Percentiles rank a stretch among this genome's conserved stretches.
These are phyloP conservation scores for Characodon lateralis DNA, from an alignment of 2,797 vertebrate species.

Conservation along the genomic window DNA sequence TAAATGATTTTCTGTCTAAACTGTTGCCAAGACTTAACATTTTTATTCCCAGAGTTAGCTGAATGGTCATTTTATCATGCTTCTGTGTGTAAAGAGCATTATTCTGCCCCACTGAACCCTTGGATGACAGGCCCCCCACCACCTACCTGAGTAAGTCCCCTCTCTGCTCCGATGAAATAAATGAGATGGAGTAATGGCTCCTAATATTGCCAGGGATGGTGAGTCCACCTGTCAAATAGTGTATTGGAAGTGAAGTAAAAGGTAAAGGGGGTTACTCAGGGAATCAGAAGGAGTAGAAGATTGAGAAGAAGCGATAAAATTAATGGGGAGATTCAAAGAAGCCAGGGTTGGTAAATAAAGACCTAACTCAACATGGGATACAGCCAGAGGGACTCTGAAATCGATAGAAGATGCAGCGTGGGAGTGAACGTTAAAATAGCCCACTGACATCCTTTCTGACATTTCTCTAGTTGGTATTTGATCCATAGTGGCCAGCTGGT, in stretches of 20 bases:
- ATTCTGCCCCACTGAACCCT: slow-evolving; percentile 61
- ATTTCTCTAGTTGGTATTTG: slow-evolving; percentile 63
- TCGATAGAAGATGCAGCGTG: slow-evolving; percentile 10
- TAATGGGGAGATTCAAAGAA: slow-evolving; percentile 30
- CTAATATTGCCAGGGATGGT: slow-evolving; percentile 40
- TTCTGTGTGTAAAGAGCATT: slow-evolving; percentile 43
- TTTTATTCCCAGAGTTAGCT: slow-evolving; percentile 5
- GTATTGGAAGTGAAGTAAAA: slow-evolving; percentile 47
- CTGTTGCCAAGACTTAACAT: neutral
- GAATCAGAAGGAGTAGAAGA: slow-evolving; percentile 20
- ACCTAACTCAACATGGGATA: slow-evolving; percentile 19
- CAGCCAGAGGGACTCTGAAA: slow-evolving; percentile 20
- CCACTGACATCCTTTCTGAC: slow-evolving; percentile 31
- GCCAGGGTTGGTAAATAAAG: slow-evolving; percentile 36
- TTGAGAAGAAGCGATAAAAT: slow-evolving; percentile 33
- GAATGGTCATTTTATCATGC: slow-evolving; percentile 40
- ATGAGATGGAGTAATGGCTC: slow-evolving; percentile 72
- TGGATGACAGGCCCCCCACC: slow-evolving; percentile 52
- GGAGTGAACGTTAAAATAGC: slow-evolving; percentile 34
- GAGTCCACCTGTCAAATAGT: slow-evolving; percentile 52
- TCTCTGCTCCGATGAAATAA: slow-evolving; percentile 52
- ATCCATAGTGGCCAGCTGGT: slow-evolving; percentile 73
- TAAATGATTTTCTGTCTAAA: slow-evolving; percentile 7
- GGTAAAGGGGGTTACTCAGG: slow-evolving; percentile 18
- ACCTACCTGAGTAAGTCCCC: slow-evolving; percentile 52